Evolutionary conservation across 2,113 vertebrate genomes (phyloP).

Genomic region (Lepisosteus osseus): DNA sequence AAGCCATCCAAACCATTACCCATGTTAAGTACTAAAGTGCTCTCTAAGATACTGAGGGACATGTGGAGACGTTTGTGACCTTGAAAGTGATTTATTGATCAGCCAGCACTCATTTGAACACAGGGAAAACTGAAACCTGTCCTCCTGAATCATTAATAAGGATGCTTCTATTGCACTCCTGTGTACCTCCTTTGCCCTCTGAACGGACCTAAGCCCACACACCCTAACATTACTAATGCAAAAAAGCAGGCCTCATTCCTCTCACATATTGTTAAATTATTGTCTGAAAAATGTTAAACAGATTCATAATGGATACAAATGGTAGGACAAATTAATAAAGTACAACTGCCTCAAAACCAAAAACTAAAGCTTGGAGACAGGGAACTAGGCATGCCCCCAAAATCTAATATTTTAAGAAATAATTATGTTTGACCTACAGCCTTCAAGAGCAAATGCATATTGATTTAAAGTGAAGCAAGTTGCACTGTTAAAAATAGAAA

Average conservation of each 20-base stretch:
- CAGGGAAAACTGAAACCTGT: conserved; percentile 72
- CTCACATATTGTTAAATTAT: fast-evolving
- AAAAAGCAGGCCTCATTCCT: neutral
- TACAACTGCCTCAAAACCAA: too few relatives aligned
- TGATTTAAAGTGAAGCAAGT: too few relatives aligned
- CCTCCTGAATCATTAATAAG: conserved; percentile 84
- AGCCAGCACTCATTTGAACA: conserved; percentile 55
- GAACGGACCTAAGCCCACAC: conserved; percentile 8
- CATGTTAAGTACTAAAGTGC: neutral
- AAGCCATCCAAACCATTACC: neutral
- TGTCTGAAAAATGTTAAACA: too few relatives aligned
- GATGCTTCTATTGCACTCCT: conserved; percentile 33
- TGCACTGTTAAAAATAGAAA: too few relatives aligned
- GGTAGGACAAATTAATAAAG: too few relatives aligned
- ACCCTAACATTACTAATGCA: neutral
- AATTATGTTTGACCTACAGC: too few relatives aligned
- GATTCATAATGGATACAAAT: too few relatives aligned
- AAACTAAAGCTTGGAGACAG: too few relatives aligned
- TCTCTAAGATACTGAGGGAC: neutral
- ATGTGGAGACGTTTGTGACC: conserved; percentile 65
- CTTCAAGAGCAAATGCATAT: too few relatives aligned
- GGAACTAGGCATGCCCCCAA: too few relatives aligned
- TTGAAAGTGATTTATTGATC: conserved; percentile 79
- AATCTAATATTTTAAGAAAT: too few relatives aligned
- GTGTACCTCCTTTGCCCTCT: neutral